Percentiles rank a stretch among this genome's conserved stretches.
Evolutionary conservation across 2,888 invertebrate species (phyloP).

Genomic region (Xylocampa areola): DNA sequence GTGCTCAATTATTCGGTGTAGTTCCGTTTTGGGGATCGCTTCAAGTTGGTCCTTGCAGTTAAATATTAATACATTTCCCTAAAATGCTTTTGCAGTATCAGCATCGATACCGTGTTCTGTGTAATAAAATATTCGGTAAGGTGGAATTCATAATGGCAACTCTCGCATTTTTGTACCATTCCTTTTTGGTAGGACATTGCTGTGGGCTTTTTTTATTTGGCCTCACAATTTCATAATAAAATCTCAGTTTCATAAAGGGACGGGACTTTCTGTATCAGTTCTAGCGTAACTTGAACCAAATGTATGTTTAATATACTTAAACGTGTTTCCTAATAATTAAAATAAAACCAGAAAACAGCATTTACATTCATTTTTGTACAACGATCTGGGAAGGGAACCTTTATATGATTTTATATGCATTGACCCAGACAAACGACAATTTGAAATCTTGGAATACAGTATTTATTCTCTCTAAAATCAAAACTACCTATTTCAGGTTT

Average conservation of each 20-base stretch:
- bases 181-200: too few relatives aligned
- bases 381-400: background rate
- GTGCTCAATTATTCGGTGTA: conserved; percentile 28
- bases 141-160: background rate
- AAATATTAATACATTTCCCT: conserved; percentile 15
- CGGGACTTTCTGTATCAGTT: background rate
- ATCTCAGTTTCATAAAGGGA: too few relatives aligned
- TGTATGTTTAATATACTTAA: background rate
- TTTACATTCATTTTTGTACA: background rate
- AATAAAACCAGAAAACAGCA: background rate
- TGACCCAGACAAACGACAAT: too few relatives aligned
- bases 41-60: conserved; percentile 5
- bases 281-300: background rate
- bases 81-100: conserved; percentile 1
- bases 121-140: conserved; percentile 6
- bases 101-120: background rate
- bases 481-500: too few relatives aligned
- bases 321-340: conserved; percentile 4
- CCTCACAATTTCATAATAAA: too few relatives aligned
- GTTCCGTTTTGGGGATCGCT: conserved; percentile 6
- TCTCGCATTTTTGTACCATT: background rate
- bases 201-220: too few relatives aligned
- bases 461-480: too few relatives aligned
- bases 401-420: background rate
- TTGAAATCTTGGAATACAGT: too few relatives aligned